Conservation (phyloP, 2,113 vertebrate species). For the Hiodon tergisus region DNA sequence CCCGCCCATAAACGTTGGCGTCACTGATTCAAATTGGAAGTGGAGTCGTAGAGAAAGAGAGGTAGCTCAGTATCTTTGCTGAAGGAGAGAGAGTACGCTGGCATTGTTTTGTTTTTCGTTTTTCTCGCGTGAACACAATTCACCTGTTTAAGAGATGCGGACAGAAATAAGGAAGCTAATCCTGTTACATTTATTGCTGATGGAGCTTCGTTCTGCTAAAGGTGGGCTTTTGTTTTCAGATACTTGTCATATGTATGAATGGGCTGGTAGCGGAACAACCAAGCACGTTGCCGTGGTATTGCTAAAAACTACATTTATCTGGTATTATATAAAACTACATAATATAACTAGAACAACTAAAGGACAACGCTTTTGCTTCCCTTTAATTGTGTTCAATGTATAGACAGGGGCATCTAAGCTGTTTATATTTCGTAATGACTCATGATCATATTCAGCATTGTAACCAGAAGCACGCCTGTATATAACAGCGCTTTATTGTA, state of each 20-base stretch:
- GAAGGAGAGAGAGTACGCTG: slow-evolving; percentile 33
- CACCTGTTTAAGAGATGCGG: slow-evolving; percentile 61
- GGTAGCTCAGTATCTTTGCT: slow-evolving; percentile 27
- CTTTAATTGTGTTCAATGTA: background rate
- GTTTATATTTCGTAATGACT: slow-evolving; percentile 3
- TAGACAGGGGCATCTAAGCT: background rate
- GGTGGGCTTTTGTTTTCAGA: slow-evolving; percentile 45
- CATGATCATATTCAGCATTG: background rate
- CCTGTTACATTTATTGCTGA: slow-evolving; percentile 60
- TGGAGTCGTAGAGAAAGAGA: slow-evolving; percentile 35
- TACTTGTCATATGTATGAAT: slow-evolving; percentile 21
- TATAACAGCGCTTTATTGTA: background rate
- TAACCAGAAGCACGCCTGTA: background rate
- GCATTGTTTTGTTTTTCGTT: slow-evolving; percentile 22
- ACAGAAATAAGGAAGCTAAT: slow-evolving; percentile 58
- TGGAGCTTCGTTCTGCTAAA: slow-evolving; percentile 52
- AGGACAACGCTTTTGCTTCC: background rate
- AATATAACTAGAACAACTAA: background rate
- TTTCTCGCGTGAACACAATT: slow-evolving; percentile 40
- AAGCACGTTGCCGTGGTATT: background rate
- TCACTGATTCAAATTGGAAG: slow-evolving; percentile 58
- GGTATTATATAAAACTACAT: background rate
- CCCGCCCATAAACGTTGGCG: slow-evolving; percentile 55
- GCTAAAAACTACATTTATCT: background rate
- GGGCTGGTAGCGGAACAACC: background rate